Percentiles rank a stretch among this genome's conserved stretches.
phyloP scores from a whole-genome alignment of 2,888 invertebrate species.

The Campoletis raptor region DNA sequence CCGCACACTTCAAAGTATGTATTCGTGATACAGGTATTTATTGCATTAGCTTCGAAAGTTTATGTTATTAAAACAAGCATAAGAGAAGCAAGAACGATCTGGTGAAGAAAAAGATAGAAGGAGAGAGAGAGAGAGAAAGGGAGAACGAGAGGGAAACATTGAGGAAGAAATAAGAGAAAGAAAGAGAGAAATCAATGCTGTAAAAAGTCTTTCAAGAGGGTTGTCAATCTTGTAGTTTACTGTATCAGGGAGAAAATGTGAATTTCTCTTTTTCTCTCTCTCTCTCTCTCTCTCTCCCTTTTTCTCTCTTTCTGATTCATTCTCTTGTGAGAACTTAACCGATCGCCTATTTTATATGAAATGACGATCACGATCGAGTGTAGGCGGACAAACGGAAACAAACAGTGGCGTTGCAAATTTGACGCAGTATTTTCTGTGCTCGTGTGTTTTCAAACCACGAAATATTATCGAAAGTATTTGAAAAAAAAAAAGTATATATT shows the following conservation, averaged over 20 bases:
- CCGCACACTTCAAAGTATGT: constrained; percentile 52
- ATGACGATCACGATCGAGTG: constrained; percentile 12
- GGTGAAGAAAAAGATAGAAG: background rate
- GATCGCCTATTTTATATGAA: constrained; percentile 21
- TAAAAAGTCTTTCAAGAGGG: background rate
- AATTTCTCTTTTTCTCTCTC: background rate
- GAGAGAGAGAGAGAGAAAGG: background rate
- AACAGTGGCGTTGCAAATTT: constrained; percentile 49
- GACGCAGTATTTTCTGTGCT: constrained; percentile 16
- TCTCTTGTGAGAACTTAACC: constrained; percentile 3
- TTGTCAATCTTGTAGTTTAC: constrained; percentile 13
- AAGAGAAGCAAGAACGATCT: constrained; percentile 4
- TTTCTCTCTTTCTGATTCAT: background rate
- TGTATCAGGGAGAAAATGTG: constrained; percentile 16
- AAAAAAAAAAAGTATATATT: constrained; percentile 22
- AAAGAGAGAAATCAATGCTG: background rate
- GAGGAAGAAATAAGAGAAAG: background rate
- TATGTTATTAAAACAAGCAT: constrained; percentile 37
- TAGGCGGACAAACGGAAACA: constrained; percentile 52
- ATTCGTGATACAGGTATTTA: constrained; percentile 56
- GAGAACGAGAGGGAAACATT: background rate
- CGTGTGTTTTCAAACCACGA: constrained; percentile 14
- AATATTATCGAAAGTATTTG: constrained; percentile 4
- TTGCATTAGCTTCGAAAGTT: constrained; percentile 60
- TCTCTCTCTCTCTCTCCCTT: too few species aligned